These are phyloP conservation scores for Lasioglossum marginatum DNA, from an alignment of 2,888 invertebrate genomes.

Conservation along the genomic window DNA sequence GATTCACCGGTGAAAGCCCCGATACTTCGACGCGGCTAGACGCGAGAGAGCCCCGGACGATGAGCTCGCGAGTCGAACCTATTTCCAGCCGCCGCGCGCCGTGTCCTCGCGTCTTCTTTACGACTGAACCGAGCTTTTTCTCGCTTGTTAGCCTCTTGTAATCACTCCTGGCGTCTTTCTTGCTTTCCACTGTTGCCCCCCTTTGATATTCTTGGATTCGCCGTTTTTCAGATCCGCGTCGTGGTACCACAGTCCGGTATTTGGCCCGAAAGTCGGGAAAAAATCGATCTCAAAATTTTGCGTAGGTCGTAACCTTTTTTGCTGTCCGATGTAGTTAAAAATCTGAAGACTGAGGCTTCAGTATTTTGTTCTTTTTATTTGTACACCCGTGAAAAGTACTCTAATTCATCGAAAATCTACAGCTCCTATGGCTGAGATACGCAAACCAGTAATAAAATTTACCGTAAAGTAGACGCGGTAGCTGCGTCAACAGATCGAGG, in stretches of 20 bases:
- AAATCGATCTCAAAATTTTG: too few species aligned
- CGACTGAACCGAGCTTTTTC: constrained; percentile 32
- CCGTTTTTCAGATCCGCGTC: background rate
- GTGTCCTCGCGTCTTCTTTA: constrained; percentile 46
- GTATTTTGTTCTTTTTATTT: too few species aligned
- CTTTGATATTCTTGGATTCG: background rate
- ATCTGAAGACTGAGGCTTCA: too few species aligned
- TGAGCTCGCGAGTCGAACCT: constrained; percentile 71
- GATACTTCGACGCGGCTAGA: constrained; percentile 2
- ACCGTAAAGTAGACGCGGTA: background rate
- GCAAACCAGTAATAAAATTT: background rate
- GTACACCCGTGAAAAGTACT: too few species aligned
- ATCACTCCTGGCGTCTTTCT: background rate
- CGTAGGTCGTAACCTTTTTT: too few species aligned
- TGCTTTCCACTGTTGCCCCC: background rate
- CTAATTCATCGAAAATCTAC: too few species aligned
- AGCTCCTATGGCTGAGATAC: background rate
- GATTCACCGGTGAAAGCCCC: background rate
- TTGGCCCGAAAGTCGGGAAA: too few species aligned
- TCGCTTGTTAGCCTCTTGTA: background rate
- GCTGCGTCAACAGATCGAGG: background rate
- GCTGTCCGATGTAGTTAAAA: too few species aligned
- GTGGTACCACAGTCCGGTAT: too few species aligned
- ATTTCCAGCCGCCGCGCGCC: constrained; percentile 65
- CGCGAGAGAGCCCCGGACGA: constrained; percentile 59